Evolutionary conservation across 2,113 vertebrate species (phyloP).

Genomic region (Athene cunicularia): DNA sequence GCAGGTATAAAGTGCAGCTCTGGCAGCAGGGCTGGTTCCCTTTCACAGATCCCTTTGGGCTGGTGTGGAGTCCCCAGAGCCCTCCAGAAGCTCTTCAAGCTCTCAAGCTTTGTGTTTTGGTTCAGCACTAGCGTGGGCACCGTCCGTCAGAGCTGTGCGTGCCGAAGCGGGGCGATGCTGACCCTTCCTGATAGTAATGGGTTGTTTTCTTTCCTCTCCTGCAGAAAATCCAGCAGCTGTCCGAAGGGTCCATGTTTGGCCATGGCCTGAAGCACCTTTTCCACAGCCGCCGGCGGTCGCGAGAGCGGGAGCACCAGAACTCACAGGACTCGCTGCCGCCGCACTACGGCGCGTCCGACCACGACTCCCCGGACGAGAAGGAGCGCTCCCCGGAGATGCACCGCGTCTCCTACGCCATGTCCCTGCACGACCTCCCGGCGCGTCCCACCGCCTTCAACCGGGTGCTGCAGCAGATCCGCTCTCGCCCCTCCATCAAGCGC

Average conservation of each 20-base stretch:
- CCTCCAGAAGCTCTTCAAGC: neutral
- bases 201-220: neutral
- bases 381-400: constrained; percentile 86
- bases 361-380: constrained; percentile 85
- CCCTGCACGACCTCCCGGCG: constrained; percentile 82
- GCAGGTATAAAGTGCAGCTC: neutral
- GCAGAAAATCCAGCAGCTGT: constrained; percentile 86
- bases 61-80: neutral
- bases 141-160: fast-evolving
- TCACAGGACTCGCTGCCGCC: constrained; percentile 68
- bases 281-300: constrained; percentile 82
- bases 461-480: constrained; percentile 86
- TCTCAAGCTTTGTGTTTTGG: fast-evolving
- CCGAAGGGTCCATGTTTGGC: constrained; percentile 87
- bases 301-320: constrained; percentile 78
- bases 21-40: neutral
- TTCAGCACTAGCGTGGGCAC: fast-evolving
- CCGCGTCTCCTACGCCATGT: constrained; percentile 84
- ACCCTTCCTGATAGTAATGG: neutral
- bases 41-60: neutral
- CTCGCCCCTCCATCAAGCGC: constrained; percentile 83
- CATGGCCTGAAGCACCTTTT: constrained; percentile 87
- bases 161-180: fast-evolving
- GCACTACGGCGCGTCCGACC: constrained; percentile 73
- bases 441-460: constrained; percentile 87